Percentiles rank a stretch among this genome's conserved stretches.
Evolutionary conservation across 2,113 vertebrate species (phyloP).

Genomic region (Pterophyllum scalare): DNA sequence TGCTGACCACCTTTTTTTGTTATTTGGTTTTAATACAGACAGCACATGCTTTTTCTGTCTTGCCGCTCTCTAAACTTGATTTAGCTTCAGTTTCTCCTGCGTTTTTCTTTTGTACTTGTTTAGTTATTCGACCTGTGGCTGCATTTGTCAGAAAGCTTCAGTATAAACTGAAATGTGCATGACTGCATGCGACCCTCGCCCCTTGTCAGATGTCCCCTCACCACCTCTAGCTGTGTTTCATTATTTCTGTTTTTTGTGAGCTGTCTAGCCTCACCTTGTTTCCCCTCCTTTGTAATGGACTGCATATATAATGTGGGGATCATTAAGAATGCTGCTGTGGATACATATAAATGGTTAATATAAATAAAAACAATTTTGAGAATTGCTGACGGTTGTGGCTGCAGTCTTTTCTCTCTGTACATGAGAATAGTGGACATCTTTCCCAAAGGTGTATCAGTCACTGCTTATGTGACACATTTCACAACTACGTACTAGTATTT

Average conservation of each 20-base stretch:
- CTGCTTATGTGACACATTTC: too few species aligned
- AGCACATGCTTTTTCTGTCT: slow-evolving; percentile 21
- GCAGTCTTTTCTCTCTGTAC: background rate
- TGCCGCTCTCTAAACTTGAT: slow-evolving; percentile 30
- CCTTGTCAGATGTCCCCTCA: slow-evolving; percentile 23
- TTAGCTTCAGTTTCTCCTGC: slow-evolving; percentile 33
- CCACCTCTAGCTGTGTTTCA: slow-evolving; percentile 4
- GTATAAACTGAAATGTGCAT: slow-evolving; percentile 76
- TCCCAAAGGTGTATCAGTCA: too few species aligned
- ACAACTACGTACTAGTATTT: too few species aligned
- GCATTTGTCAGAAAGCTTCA: slow-evolving; percentile 64
- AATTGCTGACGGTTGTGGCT: slow-evolving; percentile 25
- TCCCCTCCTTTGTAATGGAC: slow-evolving; percentile 56
- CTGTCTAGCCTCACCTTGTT: slow-evolving; percentile 45
- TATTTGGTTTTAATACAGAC: slow-evolving; percentile 8
- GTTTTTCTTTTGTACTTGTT: slow-evolving; percentile 46
- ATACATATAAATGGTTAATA: slow-evolving; percentile 83
- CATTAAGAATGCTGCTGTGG: slow-evolving; percentile 80
- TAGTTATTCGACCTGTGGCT: slow-evolving; percentile 69
- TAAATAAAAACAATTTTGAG: slow-evolving; percentile 80
- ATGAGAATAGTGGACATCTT: background rate
- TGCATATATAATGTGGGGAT: slow-evolving; percentile 64
- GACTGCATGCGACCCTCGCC: slow-evolving; percentile 70
- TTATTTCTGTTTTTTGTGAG: slow-evolving; percentile 62
- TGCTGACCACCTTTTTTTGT: slow-evolving; percentile 31